Evolutionary conservation across 2,797 vertebrate species (phyloP).

Genomic region (Sparus aurata): DNA sequence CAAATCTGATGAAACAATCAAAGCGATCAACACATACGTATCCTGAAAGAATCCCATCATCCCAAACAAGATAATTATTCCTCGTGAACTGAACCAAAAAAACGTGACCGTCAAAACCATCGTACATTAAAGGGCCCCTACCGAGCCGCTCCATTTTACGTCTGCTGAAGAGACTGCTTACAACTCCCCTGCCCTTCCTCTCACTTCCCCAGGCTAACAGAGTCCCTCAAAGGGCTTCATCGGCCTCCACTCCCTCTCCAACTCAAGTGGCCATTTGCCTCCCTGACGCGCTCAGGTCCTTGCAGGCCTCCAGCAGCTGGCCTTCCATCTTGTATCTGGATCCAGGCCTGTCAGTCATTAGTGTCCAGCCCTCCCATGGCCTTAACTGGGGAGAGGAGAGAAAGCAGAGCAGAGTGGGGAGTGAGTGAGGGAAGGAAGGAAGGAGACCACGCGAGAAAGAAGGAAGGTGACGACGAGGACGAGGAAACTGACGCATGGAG

Average conservation of each 20-base stretch:
- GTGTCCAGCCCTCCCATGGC: slow-evolving; percentile 67
- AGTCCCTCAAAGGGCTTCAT: slow-evolving; percentile 60
- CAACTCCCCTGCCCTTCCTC: neutral
- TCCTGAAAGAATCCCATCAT: slow-evolving; percentile 70
- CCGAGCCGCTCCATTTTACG: slow-evolving; percentile 33
- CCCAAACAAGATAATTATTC: slow-evolving; percentile 69
- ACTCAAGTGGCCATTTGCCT: slow-evolving; percentile 37
- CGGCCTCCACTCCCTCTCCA: slow-evolving; percentile 28
- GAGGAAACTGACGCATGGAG: slow-evolving; percentile 6
- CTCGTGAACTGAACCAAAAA: slow-evolving; percentile 79
- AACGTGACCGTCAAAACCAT: slow-evolving; percentile 51
- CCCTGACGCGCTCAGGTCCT: slow-evolving; percentile 61
- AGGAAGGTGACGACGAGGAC: neutral
- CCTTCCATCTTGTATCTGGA: slow-evolving; percentile 56
- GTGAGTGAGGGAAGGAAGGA: slow-evolving; percentile 16
- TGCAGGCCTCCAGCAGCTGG: slow-evolving; percentile 48
- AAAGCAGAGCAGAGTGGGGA: slow-evolving; percentile 43
- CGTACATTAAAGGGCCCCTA: slow-evolving; percentile 59
- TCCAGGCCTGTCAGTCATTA: slow-evolving; percentile 45
- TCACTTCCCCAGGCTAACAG: slow-evolving; percentile 35
- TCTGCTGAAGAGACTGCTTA: slow-evolving; percentile 58
- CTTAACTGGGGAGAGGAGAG: slow-evolving; percentile 63
- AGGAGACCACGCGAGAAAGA: slow-evolving; percentile 15
- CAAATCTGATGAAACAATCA: slow-evolving; percentile 78
- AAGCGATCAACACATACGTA: slow-evolving; percentile 70